phyloP scores from a whole-genome alignment of 2,797 vertebrate species.

The Coccyzus lansbergi region DNA sequence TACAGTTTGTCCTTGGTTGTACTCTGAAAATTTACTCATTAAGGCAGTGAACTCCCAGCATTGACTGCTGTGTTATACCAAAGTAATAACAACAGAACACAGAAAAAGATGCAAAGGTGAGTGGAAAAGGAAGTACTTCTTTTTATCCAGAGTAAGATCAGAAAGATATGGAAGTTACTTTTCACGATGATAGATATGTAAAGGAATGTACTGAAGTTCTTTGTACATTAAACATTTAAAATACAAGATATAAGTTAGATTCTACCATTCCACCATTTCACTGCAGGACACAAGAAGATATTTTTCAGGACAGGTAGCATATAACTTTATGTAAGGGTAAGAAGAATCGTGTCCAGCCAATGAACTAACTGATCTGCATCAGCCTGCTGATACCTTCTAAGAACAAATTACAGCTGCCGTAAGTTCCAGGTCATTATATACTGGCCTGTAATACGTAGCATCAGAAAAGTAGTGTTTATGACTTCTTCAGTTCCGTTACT shows the following conservation, averaged over 20 bases:
- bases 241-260: background rate
- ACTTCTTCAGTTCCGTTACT: conserved; percentile 69
- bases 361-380: background rate
- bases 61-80: background rate
- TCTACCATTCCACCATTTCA: background rate
- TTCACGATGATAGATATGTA: background rate
- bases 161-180: background rate
- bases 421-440: background rate
- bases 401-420: background rate
- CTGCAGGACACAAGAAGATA: background rate
- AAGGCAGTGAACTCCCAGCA: background rate
- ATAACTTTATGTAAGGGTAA: background rate
- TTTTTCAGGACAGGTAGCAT: background rate
- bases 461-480: conserved; percentile 73
- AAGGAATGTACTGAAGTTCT: background rate
- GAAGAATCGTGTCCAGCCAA: background rate
- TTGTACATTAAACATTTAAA: background rate
- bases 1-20: background rate
- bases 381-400: background rate
- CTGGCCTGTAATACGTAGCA: conserved; percentile 73
- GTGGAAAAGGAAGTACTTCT: background rate
- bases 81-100: background rate
- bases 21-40: background rate
- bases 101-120: background rate
- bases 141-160: background rate